These are phyloP conservation scores for Lates japonicus DNA, from an alignment of 2,797 vertebrate species.

Conservation along the genomic window DNA sequence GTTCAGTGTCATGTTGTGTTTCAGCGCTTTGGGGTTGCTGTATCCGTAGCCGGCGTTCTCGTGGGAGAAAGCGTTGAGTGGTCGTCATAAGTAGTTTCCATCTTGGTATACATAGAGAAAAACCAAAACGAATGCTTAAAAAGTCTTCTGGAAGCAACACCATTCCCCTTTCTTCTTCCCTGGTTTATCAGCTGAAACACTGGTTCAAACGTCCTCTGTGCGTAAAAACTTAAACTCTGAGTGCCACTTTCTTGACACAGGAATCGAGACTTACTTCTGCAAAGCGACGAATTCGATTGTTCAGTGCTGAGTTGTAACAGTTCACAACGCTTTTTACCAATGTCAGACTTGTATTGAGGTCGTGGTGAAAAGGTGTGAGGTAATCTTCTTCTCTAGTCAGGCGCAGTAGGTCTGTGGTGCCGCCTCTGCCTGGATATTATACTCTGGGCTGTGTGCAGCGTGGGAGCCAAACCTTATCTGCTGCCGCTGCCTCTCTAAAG, in stretches of 20 bases:
- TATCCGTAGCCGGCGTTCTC: conserved; percentile 92
- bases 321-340: conserved; percentile 48
- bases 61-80: conserved; percentile 94
- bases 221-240: conserved; percentile 63
- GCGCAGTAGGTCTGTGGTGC: conserved; percentile 13
- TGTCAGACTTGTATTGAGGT: conserved; percentile 44
- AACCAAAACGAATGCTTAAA: conserved; percentile 75
- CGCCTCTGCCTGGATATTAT: conserved; percentile 77
- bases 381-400: conserved; percentile 38
- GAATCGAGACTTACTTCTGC: conserved; percentile 65
- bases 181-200: conserved; percentile 53
- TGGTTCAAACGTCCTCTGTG: conserved; percentile 63
- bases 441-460: conserved; percentile 91
- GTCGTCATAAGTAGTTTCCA: conserved; percentile 99
- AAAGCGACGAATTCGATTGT: conserved; percentile 19
- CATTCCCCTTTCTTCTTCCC: conserved; percentile 60
- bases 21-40: conserved; percentile 93
- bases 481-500: conserved; percentile 93
- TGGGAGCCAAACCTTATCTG: conserved; percentile 98
- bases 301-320: conserved; percentile 43
- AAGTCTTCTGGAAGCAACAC: conserved; percentile 62
- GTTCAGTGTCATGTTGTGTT: conserved; percentile 98
- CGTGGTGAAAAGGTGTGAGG: conserved; percentile 50
- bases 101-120: conserved; percentile 98
- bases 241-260: conserved; percentile 48